phyloP scores from a whole-genome alignment of 1,140 invertebrate genomes.

The Ganaspis sp. region DNA sequence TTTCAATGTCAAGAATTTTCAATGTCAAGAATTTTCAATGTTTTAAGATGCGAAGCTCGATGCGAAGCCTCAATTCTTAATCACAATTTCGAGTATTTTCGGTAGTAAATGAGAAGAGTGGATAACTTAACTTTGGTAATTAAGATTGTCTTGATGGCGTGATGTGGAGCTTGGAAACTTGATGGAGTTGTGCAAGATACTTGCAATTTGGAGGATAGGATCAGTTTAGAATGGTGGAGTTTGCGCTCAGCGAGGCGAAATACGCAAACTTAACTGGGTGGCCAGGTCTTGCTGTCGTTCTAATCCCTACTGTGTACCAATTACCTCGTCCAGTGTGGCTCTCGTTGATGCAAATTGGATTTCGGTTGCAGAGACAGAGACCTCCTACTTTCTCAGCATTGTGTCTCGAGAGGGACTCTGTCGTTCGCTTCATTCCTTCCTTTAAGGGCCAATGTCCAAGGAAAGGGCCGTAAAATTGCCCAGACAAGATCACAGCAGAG shows the following conservation, averaged over 20 bases:
- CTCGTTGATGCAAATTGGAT: constrained; percentile 73
- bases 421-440: constrained; percentile 46
- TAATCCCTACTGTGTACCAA: constrained; percentile 72
- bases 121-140: too few relatives aligned
- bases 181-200: constrained; percentile 12
- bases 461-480: neutral
- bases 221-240: constrained; percentile 45
- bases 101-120: too few relatives aligned
- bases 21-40: too few relatives aligned
- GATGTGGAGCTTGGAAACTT: neutral
- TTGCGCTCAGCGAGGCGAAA: constrained; percentile 44
- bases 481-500: neutral
- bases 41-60: too few relatives aligned
- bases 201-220: constrained; percentile 48
- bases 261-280: constrained; percentile 49
- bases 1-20: too few relatives aligned
- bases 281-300: constrained; percentile 54
- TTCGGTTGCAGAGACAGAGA: constrained; percentile 61
- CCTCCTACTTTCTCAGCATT: constrained; percentile 50
- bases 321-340: constrained; percentile 68
- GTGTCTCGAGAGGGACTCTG: constrained; percentile 48
- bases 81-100: too few relatives aligned
- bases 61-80: too few relatives aligned
- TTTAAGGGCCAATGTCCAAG: neutral
- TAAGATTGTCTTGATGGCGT: neutral